Evolutionary conservation across 2,797 vertebrate species (phyloP), one percentile per base, ranked within the genome.

Genomic region (Myripristis jacobus): DNA sequence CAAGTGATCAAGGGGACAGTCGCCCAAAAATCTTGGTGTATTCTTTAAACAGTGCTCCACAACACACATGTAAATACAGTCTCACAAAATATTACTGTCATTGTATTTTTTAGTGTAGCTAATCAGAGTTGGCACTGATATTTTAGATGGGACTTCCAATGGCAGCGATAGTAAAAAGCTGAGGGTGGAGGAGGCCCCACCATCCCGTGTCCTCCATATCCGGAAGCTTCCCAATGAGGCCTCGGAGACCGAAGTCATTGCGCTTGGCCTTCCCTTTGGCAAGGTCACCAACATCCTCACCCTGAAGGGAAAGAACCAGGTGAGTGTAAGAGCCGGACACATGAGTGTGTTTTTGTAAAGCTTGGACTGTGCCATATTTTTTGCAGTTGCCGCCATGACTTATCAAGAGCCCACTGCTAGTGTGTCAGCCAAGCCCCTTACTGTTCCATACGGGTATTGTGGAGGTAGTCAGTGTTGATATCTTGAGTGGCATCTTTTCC

Each of bases 261-360:
- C 97, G 80, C 94, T 99, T 62, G 98, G 97, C 44, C 92, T 99
- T 81, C 97, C 97, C 68, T 99, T 99, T 82, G 98, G 98, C 75
- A 99, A 98, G 92, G 97, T 99, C 84, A 99, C 97, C 76, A 99
- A 99, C 85, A 99, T 99, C 92, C 95, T 99, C 34, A 99, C 96
- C 56, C 91, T 99, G 67, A 99, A 99, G 93, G 98, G 98, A 82
- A 99, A 99, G 87, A 99, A 98, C 86, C 98, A 99, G 96, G 98
- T 98, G 91, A 81, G 90, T 84, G 51, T 36, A 19, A 31, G 22
- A 27, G 29, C 55, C 12, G 1, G 9, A n/a, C 3, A 6, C 11
- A 29, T 3, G 4, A 13, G 5, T 15, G n/a, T 4, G 1, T 41
- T 47, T 46, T 29, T 4, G 25, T 11, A 22, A 46, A n/a, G 21